Base-by-base conservation (phyloP, 1,140 invertebrate species). In the Linepithema humile region DNA sequence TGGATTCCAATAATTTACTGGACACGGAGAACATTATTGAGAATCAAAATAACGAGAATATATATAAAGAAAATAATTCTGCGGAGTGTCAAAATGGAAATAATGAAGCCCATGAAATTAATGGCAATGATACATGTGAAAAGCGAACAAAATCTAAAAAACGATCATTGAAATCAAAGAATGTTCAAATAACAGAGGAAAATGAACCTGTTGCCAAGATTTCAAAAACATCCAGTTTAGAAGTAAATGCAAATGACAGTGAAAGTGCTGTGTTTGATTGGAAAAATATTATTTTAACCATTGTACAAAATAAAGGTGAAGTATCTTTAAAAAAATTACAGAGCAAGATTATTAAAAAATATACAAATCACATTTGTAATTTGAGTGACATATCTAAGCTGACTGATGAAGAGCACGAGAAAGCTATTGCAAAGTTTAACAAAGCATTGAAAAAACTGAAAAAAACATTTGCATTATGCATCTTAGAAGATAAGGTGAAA, bases 361-460 rank as follows among this genome's bases (percentile, higher is more conserved):
- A 94, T 84, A 60, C 91, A 32, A 85, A 83, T 57, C 73, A 90
- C 59, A 7, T 77, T 32, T 64, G 40, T 75, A 64, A 12, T 17
- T 35, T 29, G 5, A 32, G 50, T 10, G 38, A 62, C 1, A 5
- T 38, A 64, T 48, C 9, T 29, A 1, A 48, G 59, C 15, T 23
- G 17, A 65, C 20, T 77, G 29, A 48, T 12, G 12, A 20, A 17
- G 73, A 77, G 65, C 35, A 85, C 17, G 93, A 93, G 70, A 94
- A 95, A 87, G 89, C 91, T 82, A 29, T 60, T 35, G 90, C 88
- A 73, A 94, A 92, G 82, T 94, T 95, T 83, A 90, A 93, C 57
- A 95, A 94, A 85, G 94, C 94, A 67, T 43, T 95, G 17, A 87
- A 89, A 84, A 95, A 95, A 69, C 48, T 95, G 35, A 87, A 89